Conservation (phyloP, 2,113 vertebrate species). For the Diphyllodes magnificus region DNA sequence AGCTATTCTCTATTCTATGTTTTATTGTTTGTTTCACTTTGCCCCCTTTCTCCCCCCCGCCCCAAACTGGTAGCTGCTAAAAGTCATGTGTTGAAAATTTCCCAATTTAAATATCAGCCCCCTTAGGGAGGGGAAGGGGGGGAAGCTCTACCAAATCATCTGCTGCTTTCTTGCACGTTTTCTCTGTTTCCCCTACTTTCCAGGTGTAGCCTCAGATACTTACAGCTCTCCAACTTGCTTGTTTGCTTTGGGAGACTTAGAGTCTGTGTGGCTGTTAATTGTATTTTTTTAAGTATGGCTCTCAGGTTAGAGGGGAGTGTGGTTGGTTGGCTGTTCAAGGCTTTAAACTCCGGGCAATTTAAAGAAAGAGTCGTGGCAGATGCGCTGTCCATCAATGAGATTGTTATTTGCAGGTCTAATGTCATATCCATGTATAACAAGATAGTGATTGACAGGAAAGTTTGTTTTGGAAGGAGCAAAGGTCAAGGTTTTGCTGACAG, state of each 20-base stretch:
- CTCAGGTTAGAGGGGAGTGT: background rate
- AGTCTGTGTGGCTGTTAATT: background rate
- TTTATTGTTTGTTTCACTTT: background rate
- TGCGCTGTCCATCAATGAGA: conserved; percentile 46
- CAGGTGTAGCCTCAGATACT: background rate
- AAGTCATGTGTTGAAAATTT: background rate
- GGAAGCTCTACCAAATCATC: background rate
- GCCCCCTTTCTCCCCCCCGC: fast-evolving
- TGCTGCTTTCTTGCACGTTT: background rate
- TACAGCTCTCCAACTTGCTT: background rate
- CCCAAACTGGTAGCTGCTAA: background rate
- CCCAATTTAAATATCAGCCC: background rate
- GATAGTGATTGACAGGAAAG: conserved; percentile 63
- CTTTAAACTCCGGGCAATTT: conserved; percentile 16
- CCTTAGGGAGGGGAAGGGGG: fast-evolving
- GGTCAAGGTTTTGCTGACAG: conserved; percentile 52
- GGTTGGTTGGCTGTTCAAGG: background rate
- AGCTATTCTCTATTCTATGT: background rate
- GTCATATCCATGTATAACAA: conserved; percentile 47
- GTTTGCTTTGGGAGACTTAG: background rate
- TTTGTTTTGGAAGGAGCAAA: conserved; percentile 55
- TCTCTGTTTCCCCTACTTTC: background rate
- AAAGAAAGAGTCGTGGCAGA: background rate
- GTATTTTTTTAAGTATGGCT: background rate
- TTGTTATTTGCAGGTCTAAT: conserved; percentile 41